phyloP scores from a whole-genome alignment of 2,797 vertebrate species.

The Chromobotia macracanthus region DNA sequence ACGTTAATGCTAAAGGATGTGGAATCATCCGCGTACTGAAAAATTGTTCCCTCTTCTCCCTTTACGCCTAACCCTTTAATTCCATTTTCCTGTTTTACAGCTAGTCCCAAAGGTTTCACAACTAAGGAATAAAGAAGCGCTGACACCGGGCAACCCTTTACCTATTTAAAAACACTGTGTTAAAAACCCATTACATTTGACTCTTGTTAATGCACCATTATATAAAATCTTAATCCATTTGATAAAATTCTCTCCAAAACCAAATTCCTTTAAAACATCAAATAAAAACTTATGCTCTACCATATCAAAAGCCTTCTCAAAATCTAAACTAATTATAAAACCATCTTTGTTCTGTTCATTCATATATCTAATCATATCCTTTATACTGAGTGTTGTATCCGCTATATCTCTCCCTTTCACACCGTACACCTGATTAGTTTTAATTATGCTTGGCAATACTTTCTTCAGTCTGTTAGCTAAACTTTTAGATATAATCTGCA shows the following conservation, averaged over 20 bases:
- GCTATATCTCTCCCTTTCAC: background rate
- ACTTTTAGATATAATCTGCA: background rate
- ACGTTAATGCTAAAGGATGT: background rate
- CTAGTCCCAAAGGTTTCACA: background rate
- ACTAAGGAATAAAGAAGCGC: background rate
- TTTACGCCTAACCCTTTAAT: background rate
- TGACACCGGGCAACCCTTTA: background rate
- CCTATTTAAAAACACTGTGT: no score
- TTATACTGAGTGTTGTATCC: background rate
- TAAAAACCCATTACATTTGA: no score
- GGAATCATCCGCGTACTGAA: slow-evolving; percentile 32
- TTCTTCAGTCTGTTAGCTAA: background rate
- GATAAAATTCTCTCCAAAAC: background rate
- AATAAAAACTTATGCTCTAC: background rate
- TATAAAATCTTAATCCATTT: background rate
- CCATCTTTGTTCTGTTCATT: background rate
- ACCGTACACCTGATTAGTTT: background rate
- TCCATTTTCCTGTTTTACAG: background rate
- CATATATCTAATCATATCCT: background rate
- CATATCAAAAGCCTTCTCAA: slow-evolving; percentile 4
- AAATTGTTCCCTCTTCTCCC: background rate
- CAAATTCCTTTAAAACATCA: background rate
- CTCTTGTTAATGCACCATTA: background rate
- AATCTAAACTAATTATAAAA: background rate
- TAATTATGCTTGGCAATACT: background rate